phyloP scores from a whole-genome alignment of 2,888 invertebrate genomes.

The Tachina lurida region DNA sequence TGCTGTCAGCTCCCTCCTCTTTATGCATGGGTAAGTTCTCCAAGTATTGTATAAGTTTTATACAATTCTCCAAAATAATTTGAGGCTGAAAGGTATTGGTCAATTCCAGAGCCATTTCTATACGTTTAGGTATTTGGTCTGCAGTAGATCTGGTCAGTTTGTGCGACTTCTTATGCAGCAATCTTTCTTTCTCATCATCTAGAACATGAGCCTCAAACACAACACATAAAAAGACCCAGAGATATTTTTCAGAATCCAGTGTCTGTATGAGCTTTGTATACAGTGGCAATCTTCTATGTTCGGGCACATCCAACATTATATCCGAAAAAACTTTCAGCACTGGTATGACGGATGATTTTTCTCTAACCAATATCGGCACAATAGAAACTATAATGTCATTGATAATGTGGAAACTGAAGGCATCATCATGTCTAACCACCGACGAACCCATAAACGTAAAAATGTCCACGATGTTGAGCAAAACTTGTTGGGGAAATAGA shows the following conservation, averaged over 20 bases:
- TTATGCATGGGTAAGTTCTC: conserved; percentile 87
- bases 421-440: conserved; percentile 95
- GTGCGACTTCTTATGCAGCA: conserved; percentile 75
- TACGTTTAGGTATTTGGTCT: conserved; percentile 84
- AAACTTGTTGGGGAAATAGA: conserved; percentile 91
- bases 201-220: conserved; percentile 89
- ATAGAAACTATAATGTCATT: conserved; percentile 94
- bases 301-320: conserved; percentile 95
- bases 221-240: conserved; percentile 89
- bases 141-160: conserved; percentile 75
- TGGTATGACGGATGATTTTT: conserved; percentile 84
- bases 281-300: conserved; percentile 92
- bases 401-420: conserved; percentile 97
- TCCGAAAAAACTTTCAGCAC: conserved; percentile 95
- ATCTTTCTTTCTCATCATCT: conserved; percentile 84
- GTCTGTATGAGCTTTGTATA: conserved; percentile 91
- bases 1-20: conserved; percentile 49
- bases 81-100: conserved; percentile 87
- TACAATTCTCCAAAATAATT: conserved; percentile 86
- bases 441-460: conserved; percentile 99
- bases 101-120: conserved; percentile 88
- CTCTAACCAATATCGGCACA: conserved; percentile 90
- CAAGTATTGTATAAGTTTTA: conserved; percentile 87
- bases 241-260: conserved; percentile 86
- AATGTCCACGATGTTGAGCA: conserved; percentile 97